Evolutionary conservation across 2,888 invertebrate genomes (phyloP), one percentile per base, ranked within the genome.

Genomic region (Tuberolachnus salignus): DNA sequence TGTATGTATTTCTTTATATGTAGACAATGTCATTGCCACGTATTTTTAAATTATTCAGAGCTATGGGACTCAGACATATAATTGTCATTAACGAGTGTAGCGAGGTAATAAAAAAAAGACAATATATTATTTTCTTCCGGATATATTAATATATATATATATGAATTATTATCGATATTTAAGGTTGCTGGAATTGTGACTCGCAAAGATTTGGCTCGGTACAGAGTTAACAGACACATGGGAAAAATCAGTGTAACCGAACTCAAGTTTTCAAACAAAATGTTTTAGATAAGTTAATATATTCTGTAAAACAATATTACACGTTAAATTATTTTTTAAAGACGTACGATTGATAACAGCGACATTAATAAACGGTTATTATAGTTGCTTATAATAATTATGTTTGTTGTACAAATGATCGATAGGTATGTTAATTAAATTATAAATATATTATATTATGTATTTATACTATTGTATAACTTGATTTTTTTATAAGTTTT

Each of bases 151-250:
- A 44, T n/a, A n/a, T n/a, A n/a, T n/a, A n/a, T n/a, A n/a, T n/a
- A n/a, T n/a, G n/a, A n/a, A n/a, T 26, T 14, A 19, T 80, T 55
- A 16, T 70, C 73, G 53, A 74, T 67, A 63, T 85, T 86, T 23
- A 84, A 96, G 91, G 95, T 98, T 42, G 91, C 95, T 78, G 99
- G 99, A 55, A 96, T 99, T 88, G 95, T 99, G 73, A 98, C 98
- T 0, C 89, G 99, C 64, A 98, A 98, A 86, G 99, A 99, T 87
- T 91, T 99, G 59, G 95, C 95, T 0, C 86, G 92, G 81, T 94
- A 91, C 83, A 86, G 92, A 82, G 90, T 92, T 11, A 92, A 91
- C 90, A 88, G 89, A 82, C 92, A 92, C 84, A 87, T 88, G 82
- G 92, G 92, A 8, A 88, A 88, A 83, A 92, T 93, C 89, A 91